Conservation (phyloP, 2,113 vertebrate species). For the Tenrec ecaudatus region DNA sequence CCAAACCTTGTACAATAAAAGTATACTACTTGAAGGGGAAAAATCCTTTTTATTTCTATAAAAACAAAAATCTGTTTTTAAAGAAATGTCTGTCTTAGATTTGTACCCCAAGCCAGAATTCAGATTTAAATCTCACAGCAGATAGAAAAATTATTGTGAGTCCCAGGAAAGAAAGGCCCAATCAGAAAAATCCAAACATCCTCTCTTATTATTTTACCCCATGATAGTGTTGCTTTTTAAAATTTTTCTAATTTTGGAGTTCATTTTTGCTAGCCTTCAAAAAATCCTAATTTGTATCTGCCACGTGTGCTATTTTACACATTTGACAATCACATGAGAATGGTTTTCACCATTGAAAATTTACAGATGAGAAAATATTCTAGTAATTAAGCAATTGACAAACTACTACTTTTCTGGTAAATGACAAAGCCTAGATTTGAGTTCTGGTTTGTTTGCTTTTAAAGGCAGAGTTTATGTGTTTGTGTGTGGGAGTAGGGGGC, state of each 20-base stretch:
- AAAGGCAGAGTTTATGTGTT: neutral
- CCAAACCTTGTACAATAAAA: constrained; percentile 42
- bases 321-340: neutral
- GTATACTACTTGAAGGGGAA: constrained; percentile 44
- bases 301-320: neutral
- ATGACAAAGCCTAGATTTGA: neutral
- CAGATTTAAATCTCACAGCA: neutral
- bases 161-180: neutral
- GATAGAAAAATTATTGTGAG: neutral
- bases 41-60: neutral
- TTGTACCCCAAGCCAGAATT: neutral
- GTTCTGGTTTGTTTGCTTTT: neutral
- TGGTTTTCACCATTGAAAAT: neutral
- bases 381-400: constrained; percentile 12
- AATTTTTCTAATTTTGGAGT: neutral
- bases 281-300: neutral
- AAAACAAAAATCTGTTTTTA: constrained; percentile 14
- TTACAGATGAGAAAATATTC: neutral
- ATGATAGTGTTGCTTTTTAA: neutral
- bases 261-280: neutral
- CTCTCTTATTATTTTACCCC: neutral
- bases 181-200: neutral
- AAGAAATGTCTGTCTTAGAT: neutral
- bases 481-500: no score
- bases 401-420: neutral